These are phyloP conservation scores for Sinocyclocheilus maitianheensis DNA, from an alignment of 2,113 vertebrate species.

Conservation along the genomic window DNA sequence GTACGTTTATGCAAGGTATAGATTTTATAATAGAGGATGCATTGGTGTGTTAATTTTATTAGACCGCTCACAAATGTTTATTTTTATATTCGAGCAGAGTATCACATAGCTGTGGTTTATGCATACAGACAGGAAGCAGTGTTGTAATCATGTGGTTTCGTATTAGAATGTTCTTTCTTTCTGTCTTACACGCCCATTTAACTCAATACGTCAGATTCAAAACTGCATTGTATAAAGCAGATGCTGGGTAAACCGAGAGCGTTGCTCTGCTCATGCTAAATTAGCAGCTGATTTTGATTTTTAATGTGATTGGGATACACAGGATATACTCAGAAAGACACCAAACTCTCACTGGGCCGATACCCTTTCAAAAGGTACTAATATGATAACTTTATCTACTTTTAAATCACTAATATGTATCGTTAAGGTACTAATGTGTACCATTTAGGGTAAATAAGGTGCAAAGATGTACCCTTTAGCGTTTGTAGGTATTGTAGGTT, in stretches of 20 bases:
- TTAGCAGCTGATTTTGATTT: background rate
- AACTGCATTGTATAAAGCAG: background rate
- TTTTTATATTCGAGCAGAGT: constrained; percentile 64
- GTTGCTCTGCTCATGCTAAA: background rate
- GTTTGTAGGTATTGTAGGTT: background rate
- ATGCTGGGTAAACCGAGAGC: background rate
- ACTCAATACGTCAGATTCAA: background rate
- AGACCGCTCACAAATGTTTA: background rate
- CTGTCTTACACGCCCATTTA: constrained; percentile 41
- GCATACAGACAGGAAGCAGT: constrained; percentile 77
- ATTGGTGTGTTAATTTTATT: background rate
- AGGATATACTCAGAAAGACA: background rate
- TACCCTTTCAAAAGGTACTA: background rate
- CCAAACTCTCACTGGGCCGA: background rate
- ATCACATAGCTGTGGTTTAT: constrained; percentile 65
- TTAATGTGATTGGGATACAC: background rate
- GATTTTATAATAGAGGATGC: background rate
- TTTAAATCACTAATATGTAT: background rate
- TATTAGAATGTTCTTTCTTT: constrained; percentile 67
- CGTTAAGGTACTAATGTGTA: too few relatives aligned
- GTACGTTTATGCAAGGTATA: background rate
- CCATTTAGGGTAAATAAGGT: background rate
- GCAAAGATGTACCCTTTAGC: too few relatives aligned
- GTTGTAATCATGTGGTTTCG: constrained; percentile 78
- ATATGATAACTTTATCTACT: background rate